phyloP scores from a whole-genome alignment of 2,113 vertebrate species.

The Pteronura brasiliensis region DNA sequence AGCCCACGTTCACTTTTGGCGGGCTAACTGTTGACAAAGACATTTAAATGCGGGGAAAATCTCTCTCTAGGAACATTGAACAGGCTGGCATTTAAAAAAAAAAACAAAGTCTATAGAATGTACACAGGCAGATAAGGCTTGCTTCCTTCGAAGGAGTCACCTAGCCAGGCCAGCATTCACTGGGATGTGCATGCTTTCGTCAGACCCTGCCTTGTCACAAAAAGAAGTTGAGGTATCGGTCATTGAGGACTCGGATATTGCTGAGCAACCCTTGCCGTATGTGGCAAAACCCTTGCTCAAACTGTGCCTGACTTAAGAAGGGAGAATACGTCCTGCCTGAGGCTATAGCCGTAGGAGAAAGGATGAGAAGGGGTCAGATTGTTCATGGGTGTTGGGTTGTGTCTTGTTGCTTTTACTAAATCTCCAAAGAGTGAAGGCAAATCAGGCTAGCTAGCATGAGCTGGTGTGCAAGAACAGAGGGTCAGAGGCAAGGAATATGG shows the following conservation, averaged over 20 bases:
- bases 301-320: neutral
- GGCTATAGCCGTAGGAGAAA: neutral
- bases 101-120: neutral
- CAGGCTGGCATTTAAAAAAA: neutral
- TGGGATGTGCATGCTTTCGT: neutral
- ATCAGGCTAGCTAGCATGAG: no score
- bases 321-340: neutral
- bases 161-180: neutral
- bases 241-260: neutral
- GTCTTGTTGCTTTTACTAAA: neutral
- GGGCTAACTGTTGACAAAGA: neutral
- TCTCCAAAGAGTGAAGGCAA: neutral
- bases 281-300: neutral
- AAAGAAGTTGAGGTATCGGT: neutral
- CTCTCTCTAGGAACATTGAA: neutral
- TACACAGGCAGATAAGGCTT: neutral
- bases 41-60: neutral
- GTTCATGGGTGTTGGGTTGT: neutral
- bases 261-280: no score
- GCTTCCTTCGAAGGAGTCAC: neutral
- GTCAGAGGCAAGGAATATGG: neutral
- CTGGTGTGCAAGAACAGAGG: neutral
- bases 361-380: neutral
- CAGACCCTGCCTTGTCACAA: neutral
- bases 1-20: neutral